Evolutionary conservation across 2,888 invertebrate genomes (phyloP).

Genomic region (Panopea generosa): DNA sequence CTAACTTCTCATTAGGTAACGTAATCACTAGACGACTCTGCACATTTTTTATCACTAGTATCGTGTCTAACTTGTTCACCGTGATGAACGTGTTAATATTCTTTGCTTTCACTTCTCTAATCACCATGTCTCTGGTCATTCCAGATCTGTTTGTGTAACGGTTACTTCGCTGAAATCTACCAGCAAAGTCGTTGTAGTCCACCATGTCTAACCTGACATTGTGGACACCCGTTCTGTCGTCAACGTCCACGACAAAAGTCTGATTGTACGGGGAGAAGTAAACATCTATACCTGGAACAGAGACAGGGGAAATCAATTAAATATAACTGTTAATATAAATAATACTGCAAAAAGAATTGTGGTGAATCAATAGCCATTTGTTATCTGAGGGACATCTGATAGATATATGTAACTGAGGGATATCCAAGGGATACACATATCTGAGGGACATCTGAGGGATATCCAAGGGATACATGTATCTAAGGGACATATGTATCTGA

Average conservation of each 20-base stretch:
- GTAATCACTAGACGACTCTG: slow-evolving; percentile 95
- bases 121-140: not conserved
- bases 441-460: no score
- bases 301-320: no score
- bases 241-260: slow-evolving; percentile 94
- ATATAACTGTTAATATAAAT: no score
- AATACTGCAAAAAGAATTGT: no score
- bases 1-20: slow-evolving; percentile 91
- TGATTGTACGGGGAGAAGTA: slow-evolving; percentile 96
- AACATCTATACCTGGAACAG: slow-evolving; percentile 90
- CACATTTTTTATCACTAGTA: slow-evolving; percentile 92
- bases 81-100: slow-evolving; percentile 95
- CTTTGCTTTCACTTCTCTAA: slow-evolving; percentile 87
- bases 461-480: no score
- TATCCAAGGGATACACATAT: no score
- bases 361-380: no score
- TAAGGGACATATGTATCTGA: no score
- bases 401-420: no score
- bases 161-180: not conserved
- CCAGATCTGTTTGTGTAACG: not conserved
- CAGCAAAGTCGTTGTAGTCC: no score
- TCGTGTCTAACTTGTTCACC: slow-evolving; percentile 89
- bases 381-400: no score
- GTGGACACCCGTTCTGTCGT: slow-evolving; percentile 91
- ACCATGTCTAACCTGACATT: slow-evolving; percentile 85